Evolutionary conservation across 2,888 invertebrate species (phyloP), one percentile per base, ranked within the genome.

Genomic region (Philhelius pedissequus): DNA sequence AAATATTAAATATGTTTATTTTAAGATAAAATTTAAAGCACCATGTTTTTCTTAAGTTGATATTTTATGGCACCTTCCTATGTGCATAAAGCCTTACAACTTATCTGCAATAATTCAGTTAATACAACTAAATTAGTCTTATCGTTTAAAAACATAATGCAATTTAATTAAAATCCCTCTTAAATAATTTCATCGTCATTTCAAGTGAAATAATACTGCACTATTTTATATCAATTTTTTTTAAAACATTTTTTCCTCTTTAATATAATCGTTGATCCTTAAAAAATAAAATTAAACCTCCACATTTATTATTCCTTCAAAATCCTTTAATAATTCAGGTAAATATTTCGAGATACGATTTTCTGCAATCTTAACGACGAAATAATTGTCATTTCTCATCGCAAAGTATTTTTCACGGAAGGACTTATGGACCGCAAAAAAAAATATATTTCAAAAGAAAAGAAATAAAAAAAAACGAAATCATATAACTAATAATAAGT

Each of bases 351-450:
- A 89, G 90, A 90, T 90, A 89, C 88, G 91, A 90, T 89, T 89
- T 90, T 90, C 90, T 91, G 90, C 88, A 90, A 90, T 89, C 88
- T 90, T 90, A 90, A 90, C 90, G 90, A 88, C 89, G 88, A 88
- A 88, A 88, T 88, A 87, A 80, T 86, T 77, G 70, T 86, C 88
- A 88, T 87, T 81, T 86, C 87, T 87, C 87, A 88, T 88, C 88
- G 89, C 89, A 87, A 88, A 88, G 88, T 89, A 88, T 89, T 89
- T 89, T 89, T 88, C 88, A 88, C 87, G 86, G 75, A 84, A 80
- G 84, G 84, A 84, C 84, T 80, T 71, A 84, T 84, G 84, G 84
- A 84, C 84, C 60, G 62, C 74, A 73, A 71, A 52, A 56, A 25
- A 25, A 25, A 40, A 40, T 62, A 62, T 43, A 43, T 62, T 25